phyloP scores from a whole-genome alignment of 2,888 invertebrate genomes.

The Aplocera efformata region DNA sequence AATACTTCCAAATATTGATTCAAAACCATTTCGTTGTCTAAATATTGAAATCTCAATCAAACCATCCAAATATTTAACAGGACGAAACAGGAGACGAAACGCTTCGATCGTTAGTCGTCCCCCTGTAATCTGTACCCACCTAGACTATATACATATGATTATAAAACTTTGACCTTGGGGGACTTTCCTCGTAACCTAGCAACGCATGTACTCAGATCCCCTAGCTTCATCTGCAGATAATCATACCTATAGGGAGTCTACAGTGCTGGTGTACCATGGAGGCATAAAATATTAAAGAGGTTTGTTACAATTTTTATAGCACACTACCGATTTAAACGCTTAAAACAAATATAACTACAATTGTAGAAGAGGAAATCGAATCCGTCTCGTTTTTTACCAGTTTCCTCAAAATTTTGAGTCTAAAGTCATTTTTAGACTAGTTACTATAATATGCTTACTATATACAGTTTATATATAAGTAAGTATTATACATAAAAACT shows the following conservation, averaged over 20 bases:
- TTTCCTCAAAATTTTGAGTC: no score
- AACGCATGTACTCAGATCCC: constrained; percentile 69
- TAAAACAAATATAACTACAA: no score
- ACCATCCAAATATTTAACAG: constrained; percentile 29
- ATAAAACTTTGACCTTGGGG: constrained; percentile 74
- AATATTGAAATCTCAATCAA: constrained; percentile 16
- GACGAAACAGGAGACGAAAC: constrained; percentile 39
- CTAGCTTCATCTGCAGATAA: constrained; percentile 69
- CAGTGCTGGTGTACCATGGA: constrained; percentile 42
- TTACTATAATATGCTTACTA: no score
- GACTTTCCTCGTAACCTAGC: constrained; percentile 73
- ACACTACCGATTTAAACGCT: no score
- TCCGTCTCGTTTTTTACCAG: no score
- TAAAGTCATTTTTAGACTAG: no score
- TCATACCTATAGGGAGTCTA: constrained; percentile 71
- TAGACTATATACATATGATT: constrained; percentile 52
- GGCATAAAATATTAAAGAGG: constrained; percentile 40
- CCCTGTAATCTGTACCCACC: constrained; percentile 41
- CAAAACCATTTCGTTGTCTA: no score
- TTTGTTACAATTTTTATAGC: neutral
- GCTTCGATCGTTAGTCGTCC: constrained; percentile 52
- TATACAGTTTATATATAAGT: no score
- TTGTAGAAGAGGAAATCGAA: no score
- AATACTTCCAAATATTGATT: no score
- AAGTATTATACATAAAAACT: no score